Evolutionary conservation across 2,113 vertebrate genomes (phyloP).

Genomic region (Tylochromis polylepis): DNA sequence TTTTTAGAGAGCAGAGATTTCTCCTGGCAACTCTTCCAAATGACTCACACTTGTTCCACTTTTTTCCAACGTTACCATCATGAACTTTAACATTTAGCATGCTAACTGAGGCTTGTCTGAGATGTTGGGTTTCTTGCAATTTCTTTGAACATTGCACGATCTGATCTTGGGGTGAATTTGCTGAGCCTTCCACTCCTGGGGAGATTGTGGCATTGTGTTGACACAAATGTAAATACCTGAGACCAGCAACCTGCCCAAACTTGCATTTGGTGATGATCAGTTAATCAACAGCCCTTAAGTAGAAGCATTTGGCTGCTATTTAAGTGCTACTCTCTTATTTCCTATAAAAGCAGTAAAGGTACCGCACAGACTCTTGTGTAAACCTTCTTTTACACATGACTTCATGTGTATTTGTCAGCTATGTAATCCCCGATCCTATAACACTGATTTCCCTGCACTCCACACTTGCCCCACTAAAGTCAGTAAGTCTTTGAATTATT

Average conservation of each 20-base stretch:
- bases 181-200: not conserved
- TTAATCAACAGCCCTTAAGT: not conserved
- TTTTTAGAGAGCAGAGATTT: not conserved
- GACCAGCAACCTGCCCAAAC: not conserved
- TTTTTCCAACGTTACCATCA: not conserved
- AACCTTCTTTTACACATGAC: not conserved
- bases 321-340: not conserved
- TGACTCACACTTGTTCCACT: not conserved
- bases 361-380: not conserved
- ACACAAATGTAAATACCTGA: not conserved
- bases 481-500: conserved; percentile 43
- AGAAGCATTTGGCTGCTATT: not conserved
- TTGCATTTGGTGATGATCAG: not conserved
- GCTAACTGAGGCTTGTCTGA: not conserved
- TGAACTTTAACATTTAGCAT: not conserved
- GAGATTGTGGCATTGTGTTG: not conserved
- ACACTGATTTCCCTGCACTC: not conserved
- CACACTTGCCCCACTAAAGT: not conserved
- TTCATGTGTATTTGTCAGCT: not conserved
- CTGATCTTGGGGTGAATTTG: not conserved
- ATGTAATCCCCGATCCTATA: not conserved
- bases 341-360: not conserved
- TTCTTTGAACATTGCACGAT: not conserved
- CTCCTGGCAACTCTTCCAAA: not conserved
- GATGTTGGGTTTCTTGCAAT: not conserved